These are phyloP conservation scores for Netelia melanura DNA, from an alignment of 2,888 invertebrate genomes.

Conservation along the genomic window DNA sequence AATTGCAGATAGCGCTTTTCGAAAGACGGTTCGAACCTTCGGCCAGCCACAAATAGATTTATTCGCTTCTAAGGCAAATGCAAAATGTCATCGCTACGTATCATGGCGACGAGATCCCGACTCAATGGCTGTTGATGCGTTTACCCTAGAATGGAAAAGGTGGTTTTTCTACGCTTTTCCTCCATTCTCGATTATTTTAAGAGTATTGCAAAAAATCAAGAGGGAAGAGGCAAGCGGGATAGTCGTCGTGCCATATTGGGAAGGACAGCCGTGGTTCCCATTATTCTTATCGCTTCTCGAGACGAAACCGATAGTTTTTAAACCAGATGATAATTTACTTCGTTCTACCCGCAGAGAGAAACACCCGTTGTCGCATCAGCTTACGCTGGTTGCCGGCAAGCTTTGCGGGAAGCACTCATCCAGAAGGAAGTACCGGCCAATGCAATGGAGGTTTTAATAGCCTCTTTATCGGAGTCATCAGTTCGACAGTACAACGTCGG, in stretches of 20 bases:
- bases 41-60: neutral
- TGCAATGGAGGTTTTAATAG: slow-evolving; percentile 31
- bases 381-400: slow-evolving; percentile 60
- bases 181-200: slow-evolving; percentile 58
- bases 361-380: slow-evolving; percentile 18
- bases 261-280: slow-evolving; percentile 12
- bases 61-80: neutral
- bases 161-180: neutral
- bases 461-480: slow-evolving; percentile 30
- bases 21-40: neutral
- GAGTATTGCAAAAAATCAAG: slow-evolving; percentile 72
- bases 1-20: neutral
- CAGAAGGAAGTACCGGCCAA: slow-evolving; percentile 8
- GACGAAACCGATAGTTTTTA: slow-evolving; percentile 7
- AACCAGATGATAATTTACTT: slow-evolving; percentile 40
- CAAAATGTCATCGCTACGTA: neutral
- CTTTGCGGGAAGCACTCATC: slow-evolving; percentile 54
- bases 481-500: slow-evolving; percentile 31
- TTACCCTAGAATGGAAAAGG: neutral
- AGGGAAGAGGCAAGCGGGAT: neutral
- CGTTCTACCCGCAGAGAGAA: slow-evolving; percentile 14
- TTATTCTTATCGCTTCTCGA: slow-evolving; percentile 15
- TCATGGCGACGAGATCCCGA: slow-evolving; percentile 1
- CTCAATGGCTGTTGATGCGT: neutral
- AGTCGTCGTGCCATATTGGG: neutral